Evolutionary conservation across 2,113 vertebrate species (phyloP), one percentile per base, ranked within the genome.

Genomic region (Spermophilus dauricus): DNA sequence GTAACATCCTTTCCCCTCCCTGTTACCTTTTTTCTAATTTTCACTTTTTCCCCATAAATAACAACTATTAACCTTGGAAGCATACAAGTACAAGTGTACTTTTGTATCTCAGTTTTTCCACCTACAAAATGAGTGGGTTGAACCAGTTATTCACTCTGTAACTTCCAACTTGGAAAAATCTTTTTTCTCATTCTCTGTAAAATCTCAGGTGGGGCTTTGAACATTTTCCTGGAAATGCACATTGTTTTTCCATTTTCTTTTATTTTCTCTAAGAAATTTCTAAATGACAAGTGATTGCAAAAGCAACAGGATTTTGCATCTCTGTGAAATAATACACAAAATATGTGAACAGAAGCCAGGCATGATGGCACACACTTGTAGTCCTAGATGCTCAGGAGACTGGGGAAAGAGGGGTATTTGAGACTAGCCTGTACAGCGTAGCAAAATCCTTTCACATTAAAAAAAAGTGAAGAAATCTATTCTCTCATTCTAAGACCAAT

Each of bases 231-330:
- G 20, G 10, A 14, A 89, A 16, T 86, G 24, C 53, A 89, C 51
- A 94, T 81, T 82, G 39, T 91, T 69, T 94, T 91, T 88, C 8
- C 34, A 37, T 67, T 94, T 90, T 78, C 10, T 86, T 93, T 84
- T 61, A 34, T 53, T 93, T 95, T 92, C 65, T 86, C 61, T 93
- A 91, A 97, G 76, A 95, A 97, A 91, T 91, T 96, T 28, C 22
- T 83, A 94, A 92, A 86, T 86, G 77, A 94, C 82, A 91, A 51
- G 12, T 94, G 51, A 87, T 91, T 75, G 3, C 53, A 95, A n/a
- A 95, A 61, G 51, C 51, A 94, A 45, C 42, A 95, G 32, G 84
- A 95, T 86, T 97, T 87, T 94, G 16, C 45, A 80, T 97, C 85
- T 95, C 34, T 97, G 69, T 96, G 34, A 70, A 97, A 92, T 93